Percentiles rank a stretch among this genome's conserved stretches.
Evolutionary conservation across 1,140 invertebrate genomes (phyloP).

Genomic region (Drosophila baimaii): DNA sequence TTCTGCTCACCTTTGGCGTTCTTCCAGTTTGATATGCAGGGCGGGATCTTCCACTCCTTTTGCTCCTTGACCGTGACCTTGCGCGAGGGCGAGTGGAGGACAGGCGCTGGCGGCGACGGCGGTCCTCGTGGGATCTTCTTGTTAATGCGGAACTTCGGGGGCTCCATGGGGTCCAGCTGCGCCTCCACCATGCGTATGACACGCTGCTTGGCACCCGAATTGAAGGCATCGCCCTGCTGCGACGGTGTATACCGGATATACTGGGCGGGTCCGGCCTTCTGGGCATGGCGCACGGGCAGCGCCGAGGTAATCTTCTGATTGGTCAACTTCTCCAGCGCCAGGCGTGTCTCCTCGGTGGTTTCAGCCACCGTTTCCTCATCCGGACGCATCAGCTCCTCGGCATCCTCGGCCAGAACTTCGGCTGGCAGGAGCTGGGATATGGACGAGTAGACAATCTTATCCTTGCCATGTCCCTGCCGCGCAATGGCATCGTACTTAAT

Average conservation of each 20-base stretch:
- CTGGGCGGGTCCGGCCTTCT: slow-evolving; percentile 95
- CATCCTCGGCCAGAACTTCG: slow-evolving; percentile 96
- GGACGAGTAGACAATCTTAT: slow-evolving; percentile 99
- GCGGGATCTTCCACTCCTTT: slow-evolving; percentile 99
- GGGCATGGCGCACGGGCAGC: slow-evolving; percentile 95
- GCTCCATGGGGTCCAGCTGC: slow-evolving; percentile 99
- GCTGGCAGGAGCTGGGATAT: slow-evolving; percentile 96
- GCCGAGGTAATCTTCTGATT: slow-evolving; percentile 96
- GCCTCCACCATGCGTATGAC: slow-evolving; percentile 98
- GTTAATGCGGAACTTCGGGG: slow-evolving; percentile 98
- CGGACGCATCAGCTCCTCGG: slow-evolving; percentile 94
- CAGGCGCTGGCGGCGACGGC: slow-evolving; percentile 96
- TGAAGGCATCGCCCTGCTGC: slow-evolving; percentile 97
- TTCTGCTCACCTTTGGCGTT: slow-evolving; percentile 92
- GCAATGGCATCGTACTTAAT: slow-evolving; percentile 99
- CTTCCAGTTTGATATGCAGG: slow-evolving; percentile 99
- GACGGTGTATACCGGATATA: slow-evolving; percentile 99
- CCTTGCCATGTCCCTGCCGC: slow-evolving; percentile 96
- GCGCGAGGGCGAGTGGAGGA: slow-evolving; percentile 97
- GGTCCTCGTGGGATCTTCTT: slow-evolving; percentile 98
- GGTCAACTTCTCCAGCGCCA: slow-evolving; percentile 94
- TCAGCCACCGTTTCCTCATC: slow-evolving; percentile 93
- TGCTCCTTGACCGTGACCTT: slow-evolving; percentile 99
- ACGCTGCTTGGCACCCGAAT: slow-evolving; percentile 98
- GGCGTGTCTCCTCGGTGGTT: slow-evolving; percentile 93